Evolutionary conservation across 2,888 invertebrate species (phyloP).

Genomic region (Platycheirus albimanus): DNA sequence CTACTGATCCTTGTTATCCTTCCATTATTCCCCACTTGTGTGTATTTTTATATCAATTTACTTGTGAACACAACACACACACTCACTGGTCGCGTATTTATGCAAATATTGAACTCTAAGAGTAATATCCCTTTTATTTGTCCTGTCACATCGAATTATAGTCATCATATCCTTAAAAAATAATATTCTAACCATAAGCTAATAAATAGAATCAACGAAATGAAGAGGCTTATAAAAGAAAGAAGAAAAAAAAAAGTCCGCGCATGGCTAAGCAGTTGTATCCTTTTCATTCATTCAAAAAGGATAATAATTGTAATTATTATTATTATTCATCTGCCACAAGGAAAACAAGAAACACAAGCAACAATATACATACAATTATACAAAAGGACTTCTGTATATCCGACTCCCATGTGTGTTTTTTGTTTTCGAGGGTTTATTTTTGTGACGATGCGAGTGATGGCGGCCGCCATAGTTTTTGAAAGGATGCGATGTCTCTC

Average conservation of each 20-base stretch:
- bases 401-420: neutral
- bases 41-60: slow-evolving; percentile 61
- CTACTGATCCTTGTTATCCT: slow-evolving; percentile 54
- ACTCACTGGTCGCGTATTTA: no score
- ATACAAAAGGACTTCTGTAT: slow-evolving; percentile 30
- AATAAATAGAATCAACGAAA: slow-evolving; percentile 50
- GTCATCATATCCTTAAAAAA: slow-evolving; percentile 24
- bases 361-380: slow-evolving; percentile 39
- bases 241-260: slow-evolving; percentile 76
- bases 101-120: slow-evolving; percentile 54
- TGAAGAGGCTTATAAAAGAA: slow-evolving; percentile 34
- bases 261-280: slow-evolving; percentile 76
- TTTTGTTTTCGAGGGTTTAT: slow-evolving; percentile 35
- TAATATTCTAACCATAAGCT: slow-evolving; percentile 56
- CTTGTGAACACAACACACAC: slow-evolving; percentile 34
- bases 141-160: slow-evolving; percentile 68
- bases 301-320: slow-evolving; percentile 73
- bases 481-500: slow-evolving; percentile 30
- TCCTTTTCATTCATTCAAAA: slow-evolving; percentile 66
- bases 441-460: slow-evolving; percentile 31
- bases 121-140: slow-evolving; percentile 33
- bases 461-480: slow-evolving; percentile 58
- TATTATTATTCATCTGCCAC: slow-evolving; percentile 73
- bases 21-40: slow-evolving; percentile 46
- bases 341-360: slow-evolving; percentile 60